Percentiles rank a stretch among this genome's conserved stretches.
These are phyloP conservation scores for Eudasyphora cyanicolor DNA, from an alignment of 2,888 invertebrate species.

Conservation along the genomic window DNA sequence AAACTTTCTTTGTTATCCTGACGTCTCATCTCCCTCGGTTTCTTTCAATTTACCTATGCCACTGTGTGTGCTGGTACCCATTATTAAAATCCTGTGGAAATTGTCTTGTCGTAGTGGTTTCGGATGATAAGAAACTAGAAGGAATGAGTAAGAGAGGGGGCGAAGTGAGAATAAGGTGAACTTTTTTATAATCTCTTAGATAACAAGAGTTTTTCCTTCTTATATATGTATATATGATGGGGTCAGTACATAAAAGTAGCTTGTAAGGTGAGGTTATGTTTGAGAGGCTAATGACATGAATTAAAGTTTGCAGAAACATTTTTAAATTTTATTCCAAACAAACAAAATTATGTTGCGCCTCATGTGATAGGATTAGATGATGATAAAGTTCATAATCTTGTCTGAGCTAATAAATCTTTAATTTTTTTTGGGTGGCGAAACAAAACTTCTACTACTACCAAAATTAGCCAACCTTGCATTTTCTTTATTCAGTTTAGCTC, in stretches of 20 bases:
- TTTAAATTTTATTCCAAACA: no score
- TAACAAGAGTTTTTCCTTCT: neutral
- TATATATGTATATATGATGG: neutral
- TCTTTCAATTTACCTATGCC: neutral
- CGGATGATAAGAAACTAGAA: neutral
- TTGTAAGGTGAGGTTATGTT: neutral
- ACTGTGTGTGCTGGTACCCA: neutral
- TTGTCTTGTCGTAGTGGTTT: neutral
- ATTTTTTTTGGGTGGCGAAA: no score
- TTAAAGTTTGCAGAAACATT: no score
- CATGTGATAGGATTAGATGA: no score
- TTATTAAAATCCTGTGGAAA: constrained; percentile 25
- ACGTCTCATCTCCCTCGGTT: neutral
- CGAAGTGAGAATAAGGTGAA: neutral
- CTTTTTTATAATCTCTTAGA: neutral
- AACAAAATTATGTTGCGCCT: no score
- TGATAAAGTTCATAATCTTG: no score
- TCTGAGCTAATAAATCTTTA: no score
- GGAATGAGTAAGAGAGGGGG: neutral
- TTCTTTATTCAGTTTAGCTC: no score
- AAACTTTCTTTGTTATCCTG: neutral
- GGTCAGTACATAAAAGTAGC: neutral
- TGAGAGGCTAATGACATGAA: neutral
- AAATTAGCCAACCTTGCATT: no score
- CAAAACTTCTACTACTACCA: no score